Conservation (phyloP, 2,113 vertebrate species). For the Poeciliopsis prolifica region DNA sequence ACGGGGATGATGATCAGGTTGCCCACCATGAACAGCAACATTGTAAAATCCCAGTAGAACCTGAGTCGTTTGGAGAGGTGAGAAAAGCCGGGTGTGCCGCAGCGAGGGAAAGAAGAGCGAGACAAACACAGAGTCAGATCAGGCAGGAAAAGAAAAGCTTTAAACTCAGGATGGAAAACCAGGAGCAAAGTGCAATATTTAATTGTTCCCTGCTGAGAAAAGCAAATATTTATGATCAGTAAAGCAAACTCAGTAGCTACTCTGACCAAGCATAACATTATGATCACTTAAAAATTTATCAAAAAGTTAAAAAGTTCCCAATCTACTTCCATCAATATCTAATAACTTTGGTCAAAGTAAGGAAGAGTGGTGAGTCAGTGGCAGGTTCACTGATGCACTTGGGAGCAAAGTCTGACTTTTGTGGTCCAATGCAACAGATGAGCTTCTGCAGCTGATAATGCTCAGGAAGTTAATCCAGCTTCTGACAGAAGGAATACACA, state of each 20-base stretch:
- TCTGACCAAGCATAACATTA: background rate
- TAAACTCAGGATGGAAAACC: slow-evolving; percentile 33
- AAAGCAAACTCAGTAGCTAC: background rate
- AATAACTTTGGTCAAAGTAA: background rate
- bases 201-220: slow-evolving; percentile 17
- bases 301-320: background rate
- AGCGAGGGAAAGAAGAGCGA: background rate
- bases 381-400: background rate
- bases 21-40: slow-evolving; percentile 98
- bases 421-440: no score
- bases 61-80: slow-evolving; percentile 68
- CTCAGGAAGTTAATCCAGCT: no score
- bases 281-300: background rate
- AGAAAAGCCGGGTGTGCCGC: slow-evolving; percentile 19
- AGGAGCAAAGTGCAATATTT: slow-evolving; percentile 28
- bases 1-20: slow-evolving; percentile 99
- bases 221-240: background rate
- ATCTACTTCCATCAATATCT: background rate
- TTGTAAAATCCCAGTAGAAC: slow-evolving; percentile 99
- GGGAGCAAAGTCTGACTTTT: no score
- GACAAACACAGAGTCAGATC: slow-evolving; percentile 68
- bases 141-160: slow-evolving; percentile 51
- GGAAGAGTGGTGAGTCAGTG: background rate
- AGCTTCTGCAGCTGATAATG: no score
- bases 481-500: no score